Evolutionary conservation across 2,888 invertebrate species (phyloP), one percentile per base, ranked within the genome.

Genomic region (Dicyrtomina minuta): DNA sequence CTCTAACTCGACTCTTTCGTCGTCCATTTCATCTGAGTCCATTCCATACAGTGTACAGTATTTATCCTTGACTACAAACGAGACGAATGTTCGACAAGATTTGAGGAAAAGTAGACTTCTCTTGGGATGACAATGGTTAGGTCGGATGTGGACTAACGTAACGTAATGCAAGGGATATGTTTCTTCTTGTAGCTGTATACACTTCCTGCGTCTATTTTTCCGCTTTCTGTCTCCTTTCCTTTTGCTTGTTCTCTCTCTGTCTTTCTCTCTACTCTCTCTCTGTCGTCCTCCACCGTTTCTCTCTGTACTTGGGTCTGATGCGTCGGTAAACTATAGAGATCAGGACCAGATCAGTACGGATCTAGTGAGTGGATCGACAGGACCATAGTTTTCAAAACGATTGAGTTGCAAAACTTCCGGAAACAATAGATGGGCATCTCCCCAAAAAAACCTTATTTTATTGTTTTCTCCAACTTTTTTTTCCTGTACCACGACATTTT

Each of bases 391-490:
- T 71, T 71, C 71, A 71, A 64, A 71, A 64, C 71, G 68, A 71
- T 71, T 71, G 71, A 68, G 68, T 71, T 68, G 71, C 71, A 71
- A 71, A 71, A 71, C 64, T 71, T 71, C 71, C 71, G 71, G 68
- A 70, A 70, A 67, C 66, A 66, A 70, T 62, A 62, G 67, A 71
- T 68, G 68, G 67, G 60, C 67, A 62, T 58, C 39, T 49, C 51
- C 24, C 33, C 33, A 33, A 33, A 70, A 67, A 72, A 72, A 66
- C 66, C 67, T 72, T 64, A 64, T 72, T 72, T 72, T 70, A 67
- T 72, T 70, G 67, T 72, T 72, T 69, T 70, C 70, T 64, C 67
- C 69, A 70, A 67, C 61, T 72, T 69, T 64, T 64, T n/a, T 58
- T 64, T 51, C 64, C 62, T 39, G 64, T 64, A 51, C 39, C 64